phyloP scores from a whole-genome alignment of 2,113 vertebrate genomes.

The Mugil cephalus region DNA sequence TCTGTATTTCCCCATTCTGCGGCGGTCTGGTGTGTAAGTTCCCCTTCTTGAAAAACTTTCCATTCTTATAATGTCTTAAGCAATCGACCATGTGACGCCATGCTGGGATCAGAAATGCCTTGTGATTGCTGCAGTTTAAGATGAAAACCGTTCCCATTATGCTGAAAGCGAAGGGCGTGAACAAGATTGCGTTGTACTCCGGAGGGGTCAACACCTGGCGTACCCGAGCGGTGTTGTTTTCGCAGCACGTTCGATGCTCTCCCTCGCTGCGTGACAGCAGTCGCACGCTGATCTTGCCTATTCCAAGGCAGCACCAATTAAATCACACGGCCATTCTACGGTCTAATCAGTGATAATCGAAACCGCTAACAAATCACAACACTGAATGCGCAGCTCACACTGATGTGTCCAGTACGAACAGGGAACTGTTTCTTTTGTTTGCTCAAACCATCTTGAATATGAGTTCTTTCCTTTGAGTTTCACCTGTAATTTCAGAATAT shows the following conservation, averaged over 20 bases:
- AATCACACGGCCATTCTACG: background rate
- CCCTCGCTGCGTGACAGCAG: slow-evolving; percentile 14
- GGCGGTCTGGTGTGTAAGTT: background rate
- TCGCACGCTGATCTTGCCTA: slow-evolving; percentile 4
- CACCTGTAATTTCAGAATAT: slow-evolving; percentile 4
- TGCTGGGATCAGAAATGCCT: slow-evolving; percentile 1
- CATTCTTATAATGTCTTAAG: background rate
- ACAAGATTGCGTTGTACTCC: slow-evolving; percentile 4
- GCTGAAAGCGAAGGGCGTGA: background rate
- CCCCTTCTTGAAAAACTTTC: background rate
- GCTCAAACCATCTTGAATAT: background rate
- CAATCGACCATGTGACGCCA: background rate
- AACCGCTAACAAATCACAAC: background rate
- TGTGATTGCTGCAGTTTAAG: slow-evolving; percentile 10
- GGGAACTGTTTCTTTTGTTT: slow-evolving; percentile 8
- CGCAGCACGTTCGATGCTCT: slow-evolving; percentile 9
- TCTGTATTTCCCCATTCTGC: too few relatives aligned
- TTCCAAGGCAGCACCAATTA: slow-evolving; percentile 2
- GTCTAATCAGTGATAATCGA: background rate
- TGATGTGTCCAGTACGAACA: too few relatives aligned
- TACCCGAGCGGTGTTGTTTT: slow-evolving; percentile 6
- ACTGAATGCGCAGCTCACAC: background rate
- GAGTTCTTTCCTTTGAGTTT: background rate
- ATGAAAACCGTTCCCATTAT: slow-evolving; percentile 21
- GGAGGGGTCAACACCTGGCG: background rate